Conservation (phyloP, 2,888 invertebrate genomes). For the Epinotia ramella region DNA sequence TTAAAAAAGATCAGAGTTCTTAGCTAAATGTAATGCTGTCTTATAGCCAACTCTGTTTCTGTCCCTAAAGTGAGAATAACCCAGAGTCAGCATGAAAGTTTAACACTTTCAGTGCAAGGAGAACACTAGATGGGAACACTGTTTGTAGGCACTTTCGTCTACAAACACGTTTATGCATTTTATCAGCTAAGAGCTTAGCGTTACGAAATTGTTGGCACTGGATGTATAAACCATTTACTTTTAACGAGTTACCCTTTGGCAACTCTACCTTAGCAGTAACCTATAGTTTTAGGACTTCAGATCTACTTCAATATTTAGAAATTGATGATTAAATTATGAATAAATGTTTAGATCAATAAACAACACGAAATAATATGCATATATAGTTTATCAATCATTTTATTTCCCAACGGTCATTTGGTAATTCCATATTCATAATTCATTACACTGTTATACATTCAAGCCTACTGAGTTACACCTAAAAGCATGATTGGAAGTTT, state of each 20-base stretch:
- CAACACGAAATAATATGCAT: conserved; percentile 47
- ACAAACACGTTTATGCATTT: no score
- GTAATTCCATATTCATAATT: conserved; percentile 38
- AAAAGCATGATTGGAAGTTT: conserved; percentile 53
- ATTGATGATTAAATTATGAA: conserved; percentile 8
- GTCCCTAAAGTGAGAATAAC: neutral
- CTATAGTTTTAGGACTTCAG: neutral
- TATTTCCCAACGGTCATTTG: conserved; percentile 63
- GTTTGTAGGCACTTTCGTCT: no score
- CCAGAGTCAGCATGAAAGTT: neutral
- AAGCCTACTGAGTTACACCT: conserved; percentile 59
- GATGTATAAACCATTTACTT: no score
- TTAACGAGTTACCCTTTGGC: no score
- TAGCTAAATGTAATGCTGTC: conserved; percentile 5
- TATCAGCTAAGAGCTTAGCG: no score
- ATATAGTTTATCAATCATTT: conserved; percentile 60
- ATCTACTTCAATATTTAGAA: neutral
- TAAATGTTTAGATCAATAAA: conserved; percentile 18
- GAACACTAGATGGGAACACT: no score
- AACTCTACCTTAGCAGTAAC: neutral
- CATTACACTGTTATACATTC: conserved; percentile 47
- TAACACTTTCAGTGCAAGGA: neutral
- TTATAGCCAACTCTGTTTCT: neutral
- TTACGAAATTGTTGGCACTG: neutral
- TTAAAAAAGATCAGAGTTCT: conserved; percentile 10